A percentile compares a stretch with the other conserved stretches of the same genome.
These are phyloP conservation scores for Iphiclides podalirius DNA, from an alignment of 2,888 invertebrate genomes.

Conservation along the genomic window DNA sequence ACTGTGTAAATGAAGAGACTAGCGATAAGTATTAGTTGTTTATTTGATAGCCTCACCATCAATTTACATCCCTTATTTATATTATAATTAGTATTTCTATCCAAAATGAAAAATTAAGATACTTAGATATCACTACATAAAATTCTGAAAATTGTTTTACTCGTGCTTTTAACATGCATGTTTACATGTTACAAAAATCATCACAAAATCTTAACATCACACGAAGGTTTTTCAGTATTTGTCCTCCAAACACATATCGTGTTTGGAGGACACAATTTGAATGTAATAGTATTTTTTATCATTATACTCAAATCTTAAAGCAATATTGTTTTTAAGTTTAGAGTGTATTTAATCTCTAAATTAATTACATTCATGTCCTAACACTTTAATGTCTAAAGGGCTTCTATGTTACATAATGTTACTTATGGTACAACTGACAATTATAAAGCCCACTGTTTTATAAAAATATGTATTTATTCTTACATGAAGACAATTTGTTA, in stretches of 20 bases:
- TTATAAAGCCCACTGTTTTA: conserved; percentile 20
- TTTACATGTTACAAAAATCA: too few species aligned
- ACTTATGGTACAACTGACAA: conserved; percentile 1
- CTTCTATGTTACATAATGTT: conserved; percentile 5
- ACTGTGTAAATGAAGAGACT: too few species aligned
- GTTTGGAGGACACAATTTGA: too few species aligned
- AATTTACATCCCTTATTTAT: too few species aligned
- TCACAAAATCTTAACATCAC: too few species aligned
- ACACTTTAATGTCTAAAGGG: conserved; percentile 6
- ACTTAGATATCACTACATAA: conserved; percentile 22
- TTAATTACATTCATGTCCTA: too few species aligned
- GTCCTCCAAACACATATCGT: too few species aligned
- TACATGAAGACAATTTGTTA: conserved; percentile 1
- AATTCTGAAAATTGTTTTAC: background rate
- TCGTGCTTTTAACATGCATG: too few species aligned
- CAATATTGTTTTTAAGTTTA: conserved; percentile 3
- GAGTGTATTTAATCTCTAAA: conserved; percentile 9
- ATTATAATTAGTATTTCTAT: background rate
- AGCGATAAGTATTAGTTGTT: too few species aligned
- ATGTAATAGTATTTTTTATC: too few species aligned
- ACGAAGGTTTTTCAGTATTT: too few species aligned
- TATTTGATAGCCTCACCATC: too few species aligned
- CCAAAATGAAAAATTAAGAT: conserved; percentile 16
- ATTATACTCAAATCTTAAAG: background rate
- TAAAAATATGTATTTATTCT: conserved; percentile 12